Base-by-base conservation (phyloP, 2,888 invertebrate genomes). In the Tetropium fuscum region DNA sequence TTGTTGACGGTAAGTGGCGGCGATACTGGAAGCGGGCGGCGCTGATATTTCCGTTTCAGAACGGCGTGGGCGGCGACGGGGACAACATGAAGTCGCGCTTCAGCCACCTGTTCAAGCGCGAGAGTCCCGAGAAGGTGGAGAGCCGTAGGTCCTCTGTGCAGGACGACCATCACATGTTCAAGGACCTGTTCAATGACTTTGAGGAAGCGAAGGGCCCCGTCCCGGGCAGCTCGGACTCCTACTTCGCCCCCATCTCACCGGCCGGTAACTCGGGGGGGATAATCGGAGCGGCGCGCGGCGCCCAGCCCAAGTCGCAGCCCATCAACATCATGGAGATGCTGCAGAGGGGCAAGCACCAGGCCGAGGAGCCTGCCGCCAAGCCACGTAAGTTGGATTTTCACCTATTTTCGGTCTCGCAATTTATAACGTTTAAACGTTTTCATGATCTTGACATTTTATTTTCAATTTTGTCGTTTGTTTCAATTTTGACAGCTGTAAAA, bases 91-190 rank as follows among this genome's bases (percentile, higher is more conserved):
- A 89, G 64, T 92, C 92, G 15, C 84, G 92, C 15, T 93, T 93
- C 80, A 91, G 90, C 76, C 89, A 88, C 64, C 93, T 93, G 91
- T 96, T 95, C 84, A 88, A 87, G 36, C 85, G 87, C 44, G 89
- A 90, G 68, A 88, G 88, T 69, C 88, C 89, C 1, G 79, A 82
- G 6, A 79, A 80, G 56, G 66, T 72, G 19, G 76, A 71, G 54
- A 77, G 78, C 57, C 82, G 86, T 13, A 81, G 86, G 25, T 84
- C 86, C 18, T 87, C 88, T 2, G 78, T 87, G 57, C 87, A 87
- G 63, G 88, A 88, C 59, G 88, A 89, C 63, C 74, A 78, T 60
- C 64, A 74, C 54, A 68, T 87, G 40, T 78, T 87, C 58, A 87
- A 88, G 73, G 88, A 88, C 73, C 85, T 91, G 74, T 84, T 90